Conservation (phyloP, 1,140 invertebrate genomes). For the Oedothorax gibbosus region DNA sequence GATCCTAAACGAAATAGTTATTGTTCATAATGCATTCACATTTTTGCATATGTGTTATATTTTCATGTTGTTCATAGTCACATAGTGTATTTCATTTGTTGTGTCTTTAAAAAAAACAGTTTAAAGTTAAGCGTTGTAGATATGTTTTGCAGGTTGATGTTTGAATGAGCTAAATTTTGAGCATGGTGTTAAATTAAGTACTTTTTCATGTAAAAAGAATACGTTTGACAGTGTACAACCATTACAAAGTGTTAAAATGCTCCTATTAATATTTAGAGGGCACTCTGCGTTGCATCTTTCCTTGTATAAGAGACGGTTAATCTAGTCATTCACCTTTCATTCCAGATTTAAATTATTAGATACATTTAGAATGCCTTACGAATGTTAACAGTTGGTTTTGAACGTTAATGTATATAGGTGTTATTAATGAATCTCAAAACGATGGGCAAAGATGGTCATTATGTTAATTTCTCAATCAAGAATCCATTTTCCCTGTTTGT, state of each 20-base stretch:
- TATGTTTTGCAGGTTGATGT: neutral
- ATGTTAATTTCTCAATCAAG: no score
- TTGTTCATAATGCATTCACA: no score
- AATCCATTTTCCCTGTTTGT: no score
- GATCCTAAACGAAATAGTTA: no score
- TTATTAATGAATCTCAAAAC: neutral
- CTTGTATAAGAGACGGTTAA: constrained; percentile 22
- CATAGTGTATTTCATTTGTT: no score
- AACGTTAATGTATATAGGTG: constrained; percentile 47
- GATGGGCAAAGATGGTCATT: neutral
- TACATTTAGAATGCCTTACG: constrained; percentile 28
- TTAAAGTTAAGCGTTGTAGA: neutral
- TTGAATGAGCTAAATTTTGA: neutral
- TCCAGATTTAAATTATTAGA: constrained; percentile 27
- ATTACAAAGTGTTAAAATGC: neutral
- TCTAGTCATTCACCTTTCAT: constrained; percentile 41
- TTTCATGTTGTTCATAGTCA: no score
- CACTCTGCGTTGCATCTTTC: constrained; percentile 35
- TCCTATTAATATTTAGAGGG: constrained; percentile 12
- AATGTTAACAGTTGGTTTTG: constrained; percentile 24
- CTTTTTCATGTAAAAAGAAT: no score
- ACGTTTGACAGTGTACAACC: no score
- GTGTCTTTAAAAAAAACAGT: no score
- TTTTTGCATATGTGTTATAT: no score
- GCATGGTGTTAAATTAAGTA: neutral